phyloP scores from a whole-genome alignment of 2,113 vertebrate species.

The Aptenodytes patagonicus region DNA sequence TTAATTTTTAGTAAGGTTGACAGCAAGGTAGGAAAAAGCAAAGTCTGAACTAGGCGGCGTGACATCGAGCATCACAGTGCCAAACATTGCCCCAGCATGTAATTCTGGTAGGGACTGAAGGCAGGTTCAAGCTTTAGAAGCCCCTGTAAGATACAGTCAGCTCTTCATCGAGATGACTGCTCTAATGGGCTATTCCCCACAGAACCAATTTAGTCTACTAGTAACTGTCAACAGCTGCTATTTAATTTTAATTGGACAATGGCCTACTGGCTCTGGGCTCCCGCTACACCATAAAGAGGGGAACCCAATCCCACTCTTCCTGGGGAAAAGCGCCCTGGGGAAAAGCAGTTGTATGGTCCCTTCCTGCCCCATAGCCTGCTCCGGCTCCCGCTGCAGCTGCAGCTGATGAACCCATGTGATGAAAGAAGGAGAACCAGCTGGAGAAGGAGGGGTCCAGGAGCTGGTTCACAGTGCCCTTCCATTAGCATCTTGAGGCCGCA shows the following conservation, averaged over 20 bases:
- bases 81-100: rapidly evolving
- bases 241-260: conserved; percentile 38
- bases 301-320: background rate
- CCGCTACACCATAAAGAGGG: background rate
- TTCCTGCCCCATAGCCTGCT: background rate
- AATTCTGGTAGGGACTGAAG: rapidly evolving
- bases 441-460: background rate
- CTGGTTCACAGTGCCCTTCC: background rate
- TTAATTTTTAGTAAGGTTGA: background rate
- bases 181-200: conserved; percentile 11
- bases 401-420: background rate
- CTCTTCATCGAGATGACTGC: background rate
- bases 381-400: background rate
- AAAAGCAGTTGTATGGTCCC: background rate
- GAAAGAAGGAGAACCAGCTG: background rate
- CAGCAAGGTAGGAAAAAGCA: background rate
- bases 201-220: conserved; percentile 29
- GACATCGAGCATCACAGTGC: background rate
- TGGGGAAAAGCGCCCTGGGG: background rate
- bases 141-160: background rate
- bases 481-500: background rate
- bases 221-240: conserved; percentile 15
- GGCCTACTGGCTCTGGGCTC: background rate
- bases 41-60: background rate
- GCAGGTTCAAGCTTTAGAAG: background rate